These are phyloP conservation scores for Gambusia yucatana DNA, from an alignment of 2,797 vertebrate genomes.

Conservation along the genomic window DNA sequence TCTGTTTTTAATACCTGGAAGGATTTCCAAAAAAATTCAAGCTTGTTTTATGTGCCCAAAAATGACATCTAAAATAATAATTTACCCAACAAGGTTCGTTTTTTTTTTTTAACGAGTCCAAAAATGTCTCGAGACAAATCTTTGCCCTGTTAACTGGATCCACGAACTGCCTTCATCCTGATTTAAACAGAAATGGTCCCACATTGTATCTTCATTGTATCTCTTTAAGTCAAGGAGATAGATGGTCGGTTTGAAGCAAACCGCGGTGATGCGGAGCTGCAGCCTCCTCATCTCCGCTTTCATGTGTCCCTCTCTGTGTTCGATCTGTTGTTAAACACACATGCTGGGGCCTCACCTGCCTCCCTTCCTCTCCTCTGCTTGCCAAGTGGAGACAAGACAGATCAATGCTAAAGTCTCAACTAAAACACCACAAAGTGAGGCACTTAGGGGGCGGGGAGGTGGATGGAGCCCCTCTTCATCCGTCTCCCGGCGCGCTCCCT, in stretches of 20 bases:
- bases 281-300: constrained; percentile 48
- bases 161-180: not conserved
- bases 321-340: constrained; percentile 69
- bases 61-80: not conserved
- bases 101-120: not conserved
- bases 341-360: constrained; percentile 66
- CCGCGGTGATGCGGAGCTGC: constrained; percentile 33
- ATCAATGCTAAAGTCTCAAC: constrained; percentile 81
- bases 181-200: not conserved
- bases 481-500: constrained; percentile 35
- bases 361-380: constrained; percentile 10
- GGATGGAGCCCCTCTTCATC: constrained; percentile 48
- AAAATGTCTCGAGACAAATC: not conserved
- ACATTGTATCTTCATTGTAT: not conserved
- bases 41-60: not conserved
- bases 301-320: constrained; percentile 60
- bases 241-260: not conserved
- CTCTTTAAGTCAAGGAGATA: not conserved
- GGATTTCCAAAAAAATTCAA: not conserved
- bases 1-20: not conserved
- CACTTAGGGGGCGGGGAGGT: constrained; percentile 40
- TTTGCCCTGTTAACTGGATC: not conserved
- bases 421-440: constrained; percentile 65
- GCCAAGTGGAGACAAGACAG: constrained; percentile 61
- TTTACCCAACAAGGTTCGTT: not conserved